Evolutionary conservation across 2,888 invertebrate genomes (phyloP).

Genomic region (Trilocha varians): DNA sequence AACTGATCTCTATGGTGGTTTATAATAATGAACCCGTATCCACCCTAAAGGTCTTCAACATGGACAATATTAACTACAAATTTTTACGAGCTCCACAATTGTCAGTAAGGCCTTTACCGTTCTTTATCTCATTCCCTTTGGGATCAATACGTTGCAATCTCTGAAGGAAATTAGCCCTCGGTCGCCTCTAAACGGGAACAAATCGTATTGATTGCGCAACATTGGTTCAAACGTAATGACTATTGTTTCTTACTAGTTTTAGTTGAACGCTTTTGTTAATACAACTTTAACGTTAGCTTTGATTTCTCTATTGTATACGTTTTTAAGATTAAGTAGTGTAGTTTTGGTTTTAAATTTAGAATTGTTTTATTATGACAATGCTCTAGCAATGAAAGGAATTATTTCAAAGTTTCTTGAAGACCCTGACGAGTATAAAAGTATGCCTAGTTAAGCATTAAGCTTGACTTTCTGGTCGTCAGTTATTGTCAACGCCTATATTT

Average conservation of each 20-base stretch:
- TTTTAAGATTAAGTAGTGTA: too few relatives aligned
- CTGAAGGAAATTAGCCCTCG: constrained; percentile 32
- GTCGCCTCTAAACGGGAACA: constrained; percentile 9
- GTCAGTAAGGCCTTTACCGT: constrained; percentile 18
- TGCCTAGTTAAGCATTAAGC: too few relatives aligned
- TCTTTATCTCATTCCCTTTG: constrained; percentile 21
- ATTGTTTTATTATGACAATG: too few relatives aligned
- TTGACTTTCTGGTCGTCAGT: too few relatives aligned
- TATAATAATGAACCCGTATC: background rate
- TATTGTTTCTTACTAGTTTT: background rate
- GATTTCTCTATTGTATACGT: too few relatives aligned
- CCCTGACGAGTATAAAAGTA: too few relatives aligned
- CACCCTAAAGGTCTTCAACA: background rate
- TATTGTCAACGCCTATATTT: too few relatives aligned
- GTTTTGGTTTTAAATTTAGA: too few relatives aligned
- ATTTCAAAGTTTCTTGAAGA: too few relatives aligned
- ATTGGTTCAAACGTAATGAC: background rate
- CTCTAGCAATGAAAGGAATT: too few relatives aligned
- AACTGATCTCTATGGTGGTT: constrained; percentile 3
- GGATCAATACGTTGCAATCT: constrained; percentile 29
- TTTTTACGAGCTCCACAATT: constrained; percentile 22
- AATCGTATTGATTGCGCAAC: background rate
- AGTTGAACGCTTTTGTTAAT: too few relatives aligned
- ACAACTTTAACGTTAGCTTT: too few relatives aligned
- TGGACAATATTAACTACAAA: constrained; percentile 13